Percentiles rank a stretch among this genome's conserved stretches.
These are phyloP conservation scores for Ciona savignyi DNA, from an alignment of 23 tunicate species.

Conservation along the genomic window DNA sequence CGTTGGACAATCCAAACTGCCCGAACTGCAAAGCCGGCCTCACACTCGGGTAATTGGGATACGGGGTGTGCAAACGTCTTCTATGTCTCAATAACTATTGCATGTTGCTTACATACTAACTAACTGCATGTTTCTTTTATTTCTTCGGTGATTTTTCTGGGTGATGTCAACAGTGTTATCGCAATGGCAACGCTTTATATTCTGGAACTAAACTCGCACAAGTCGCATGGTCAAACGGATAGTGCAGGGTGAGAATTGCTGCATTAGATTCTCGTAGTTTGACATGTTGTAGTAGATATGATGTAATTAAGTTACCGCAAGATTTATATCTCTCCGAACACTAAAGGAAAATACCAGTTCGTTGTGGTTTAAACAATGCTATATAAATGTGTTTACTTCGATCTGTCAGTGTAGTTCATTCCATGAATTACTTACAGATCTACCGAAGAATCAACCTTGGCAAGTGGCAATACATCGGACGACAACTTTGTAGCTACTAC, in stretches of 20 bases:
- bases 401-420: too few species aligned
- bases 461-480: not conserved
- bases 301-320: too few species aligned
- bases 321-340: too few species aligned
- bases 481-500: not conserved
- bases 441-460: not conserved
- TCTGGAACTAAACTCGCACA: constrained; percentile 28
- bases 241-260: constrained; percentile 5
- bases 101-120: not conserved
- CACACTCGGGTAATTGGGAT: not conserved
- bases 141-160: constrained; percentile 6
- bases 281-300: not conserved
- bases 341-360: too few species aligned
- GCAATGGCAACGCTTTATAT: constrained; percentile 60
- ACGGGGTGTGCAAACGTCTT: not conserved
- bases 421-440: too few species aligned
- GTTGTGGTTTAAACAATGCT: too few species aligned
- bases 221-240: not conserved
- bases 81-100: not conserved
- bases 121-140: not conserved
- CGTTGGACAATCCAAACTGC: not conserved
- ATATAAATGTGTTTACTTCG: too few species aligned
- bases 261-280: not conserved
- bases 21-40: constrained; percentile 6
- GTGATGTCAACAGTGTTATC: constrained; percentile 27